Evolutionary conservation across 2,888 invertebrate species (phyloP), one percentile per base, ranked within the genome.

Genomic region (Cataglyphis rosenhaueri): DNA sequence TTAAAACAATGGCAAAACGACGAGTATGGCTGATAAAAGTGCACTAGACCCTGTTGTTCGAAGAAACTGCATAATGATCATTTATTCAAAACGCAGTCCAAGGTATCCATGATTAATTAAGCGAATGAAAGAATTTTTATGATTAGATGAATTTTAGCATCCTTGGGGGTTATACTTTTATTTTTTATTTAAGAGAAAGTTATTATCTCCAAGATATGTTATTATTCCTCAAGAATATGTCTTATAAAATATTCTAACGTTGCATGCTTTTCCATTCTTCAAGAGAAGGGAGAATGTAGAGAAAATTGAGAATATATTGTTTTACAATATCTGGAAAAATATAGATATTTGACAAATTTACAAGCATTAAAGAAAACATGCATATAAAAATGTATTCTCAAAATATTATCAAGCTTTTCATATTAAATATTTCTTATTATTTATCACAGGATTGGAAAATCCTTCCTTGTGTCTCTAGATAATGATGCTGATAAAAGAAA

Each of bases 1-100:
- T 71, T 57, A 21, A 59, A 25, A n/a, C 25, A 41, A 32, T 21
- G 44, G 21, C 78, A 44, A 25, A 59, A 73, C 71, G 78, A 78
- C 38, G 59, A 48, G 25, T 18, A 61, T 57, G 70, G 44, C 32
- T 70, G 44, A 71, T 18, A 21, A 32, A 8, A 59, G 44, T 59
- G 44, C 25, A 21, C 12, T 0, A 15, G 9, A 55, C 10, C n/a
- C 8, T 18, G 8, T 25, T 12, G 25, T 52, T 52, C 29, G 57
- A 71, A 5, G 32, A 78, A 44, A 70, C 41, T 12, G 15, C 57
- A 35, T 18, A 2, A 21, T 12, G 44, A 59, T 71, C 44, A 8
- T 25, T 41, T 25, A 3, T 4, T 18, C 3, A 21, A 44, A 76
- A 41, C 29, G 0, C 29, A 52, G 61, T 61, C 44, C 44, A 21